Evolutionary conservation across 2,888 invertebrate genomes (phyloP), one percentile per base, ranked within the genome.

Genomic region (Chydorus sphaericus): DNA sequence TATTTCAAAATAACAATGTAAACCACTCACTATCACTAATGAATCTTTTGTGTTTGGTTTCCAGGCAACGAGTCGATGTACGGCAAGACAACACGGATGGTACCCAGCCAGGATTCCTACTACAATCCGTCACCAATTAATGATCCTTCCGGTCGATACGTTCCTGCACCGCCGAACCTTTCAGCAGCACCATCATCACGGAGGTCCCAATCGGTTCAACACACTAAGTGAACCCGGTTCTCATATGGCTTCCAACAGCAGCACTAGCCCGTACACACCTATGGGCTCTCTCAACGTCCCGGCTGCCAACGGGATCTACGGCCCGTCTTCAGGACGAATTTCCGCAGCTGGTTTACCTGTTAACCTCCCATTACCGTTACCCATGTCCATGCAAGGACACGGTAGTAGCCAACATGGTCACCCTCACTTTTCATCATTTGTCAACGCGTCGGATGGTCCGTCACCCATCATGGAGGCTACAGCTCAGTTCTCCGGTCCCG

Each of bases 91-190:
- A 31, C 36, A 16, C 48, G 48, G 14, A 31, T 81, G 36, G 78
- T 78, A 59, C 84, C 84, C 1, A 74, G 83, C 30, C 84, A 84
- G 66, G 85, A 84, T 51, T 81, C 84, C 36, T 85, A 84, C 67
- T 85, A 83, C 74, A 85, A 85, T 68, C 56, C 55, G 28, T 52
- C 59, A 16, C 58, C 58, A 18, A 28, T 52, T 30, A 66, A 66
- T 60, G 84, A 85, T 60, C 74, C 85, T 64, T 87, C 86, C 68
- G 74, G 86, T 56, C 85, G 85, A 1, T 86, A 85, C 70, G 85
- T 86, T 31, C 85, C 85, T 66, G 73, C 82, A 28, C 53, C 59
- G 16, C 54, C 48, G 6, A 48, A n/a, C 33, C 53, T 18, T 23
- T 23, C 26, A 44, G 14, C n/a, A 53, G 14, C 36, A 53, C 29